A percentile compares a stretch with the other conserved stretches of the same genome.
Conservation (phyloP, 92 coral and sea anemone species). For the Epizoanthus ramosus region DNA sequence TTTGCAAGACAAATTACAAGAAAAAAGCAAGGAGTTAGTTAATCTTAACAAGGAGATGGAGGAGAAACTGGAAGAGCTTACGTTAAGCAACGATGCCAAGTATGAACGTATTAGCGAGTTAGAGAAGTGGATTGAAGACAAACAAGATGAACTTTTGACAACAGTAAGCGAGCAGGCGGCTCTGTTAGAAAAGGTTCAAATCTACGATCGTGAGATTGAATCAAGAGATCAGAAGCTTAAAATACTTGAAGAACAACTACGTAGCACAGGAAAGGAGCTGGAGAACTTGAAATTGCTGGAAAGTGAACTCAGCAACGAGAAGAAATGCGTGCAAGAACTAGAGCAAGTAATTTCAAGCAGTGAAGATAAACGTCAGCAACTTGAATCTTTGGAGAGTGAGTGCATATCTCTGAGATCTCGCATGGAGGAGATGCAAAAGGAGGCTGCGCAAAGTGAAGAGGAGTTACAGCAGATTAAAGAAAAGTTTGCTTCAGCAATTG, state of each 20-base stretch:
- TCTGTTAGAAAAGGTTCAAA: constrained; percentile 32
- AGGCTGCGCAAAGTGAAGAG: background rate
- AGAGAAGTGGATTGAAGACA: constrained; percentile 16
- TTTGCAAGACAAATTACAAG: constrained; percentile 17
- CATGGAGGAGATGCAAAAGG: background rate
- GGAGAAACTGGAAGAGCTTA: constrained; percentile 13
- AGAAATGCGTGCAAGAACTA: constrained; percentile 18
- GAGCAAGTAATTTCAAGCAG: background rate
- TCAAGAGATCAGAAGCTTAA: constrained; percentile 56
- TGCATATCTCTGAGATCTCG: constrained; percentile 8
- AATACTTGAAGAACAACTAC: constrained; percentile 56
- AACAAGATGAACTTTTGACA: constrained; percentile 14
- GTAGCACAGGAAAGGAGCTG: constrained; percentile 30
- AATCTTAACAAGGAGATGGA: constrained; percentile 10
- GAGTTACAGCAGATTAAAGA: constrained; percentile 28
- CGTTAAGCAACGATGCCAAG: background rate
- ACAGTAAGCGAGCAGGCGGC: background rate
- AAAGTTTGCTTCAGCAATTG: constrained; percentile 27
- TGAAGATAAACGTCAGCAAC: background rate
- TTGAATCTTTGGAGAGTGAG: background rate
- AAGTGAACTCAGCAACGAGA: constrained; percentile 53
- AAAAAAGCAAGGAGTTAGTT: constrained; percentile 9
- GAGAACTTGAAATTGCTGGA: constrained; percentile 30
- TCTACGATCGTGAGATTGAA: constrained; percentile 46
- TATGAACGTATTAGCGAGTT: constrained; percentile 22